Evolutionary conservation across 2,113 vertebrate species (phyloP).

Genomic region (Nycticryphes semicollaris): DNA sequence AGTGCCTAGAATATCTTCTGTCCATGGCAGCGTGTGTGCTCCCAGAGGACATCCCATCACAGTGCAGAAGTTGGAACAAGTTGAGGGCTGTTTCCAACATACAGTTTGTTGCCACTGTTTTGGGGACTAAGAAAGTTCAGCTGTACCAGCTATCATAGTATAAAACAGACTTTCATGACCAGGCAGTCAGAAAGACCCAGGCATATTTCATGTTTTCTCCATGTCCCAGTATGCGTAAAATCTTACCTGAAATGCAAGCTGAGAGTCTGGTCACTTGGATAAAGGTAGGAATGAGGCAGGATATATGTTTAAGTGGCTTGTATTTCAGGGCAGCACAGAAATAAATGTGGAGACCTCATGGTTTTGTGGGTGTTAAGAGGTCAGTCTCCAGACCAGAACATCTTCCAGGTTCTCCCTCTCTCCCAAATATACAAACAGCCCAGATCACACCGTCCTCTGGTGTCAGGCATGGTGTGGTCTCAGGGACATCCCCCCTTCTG

Average conservation of each 20-base stretch:
- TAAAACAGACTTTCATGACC: neutral
- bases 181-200: neutral
- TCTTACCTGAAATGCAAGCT: neutral
- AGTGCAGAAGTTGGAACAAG: neutral
- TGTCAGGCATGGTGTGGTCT: neutral
- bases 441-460: neutral
- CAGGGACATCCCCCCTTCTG: neutral
- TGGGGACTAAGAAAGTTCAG: neutral
- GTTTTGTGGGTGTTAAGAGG: neutral
- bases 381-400: neutral
- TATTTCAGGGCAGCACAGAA: neutral
- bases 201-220: neutral
- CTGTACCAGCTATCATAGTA: neutral
- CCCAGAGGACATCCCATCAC: neutral
- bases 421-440: neutral
- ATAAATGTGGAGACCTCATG: neutral
- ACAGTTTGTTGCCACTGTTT: neutral
- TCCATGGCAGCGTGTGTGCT: neutral
- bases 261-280: neutral
- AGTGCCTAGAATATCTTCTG: neutral
- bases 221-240: neutral
- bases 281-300: neutral
- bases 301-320: fast-evolving
- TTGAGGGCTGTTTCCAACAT: neutral
- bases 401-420: fast-evolving